A percentile compares a stretch with the other conserved stretches of the same genome.
phyloP scores from a whole-genome alignment of 1,140 invertebrate species.

The Epicauta chinensis region DNA sequence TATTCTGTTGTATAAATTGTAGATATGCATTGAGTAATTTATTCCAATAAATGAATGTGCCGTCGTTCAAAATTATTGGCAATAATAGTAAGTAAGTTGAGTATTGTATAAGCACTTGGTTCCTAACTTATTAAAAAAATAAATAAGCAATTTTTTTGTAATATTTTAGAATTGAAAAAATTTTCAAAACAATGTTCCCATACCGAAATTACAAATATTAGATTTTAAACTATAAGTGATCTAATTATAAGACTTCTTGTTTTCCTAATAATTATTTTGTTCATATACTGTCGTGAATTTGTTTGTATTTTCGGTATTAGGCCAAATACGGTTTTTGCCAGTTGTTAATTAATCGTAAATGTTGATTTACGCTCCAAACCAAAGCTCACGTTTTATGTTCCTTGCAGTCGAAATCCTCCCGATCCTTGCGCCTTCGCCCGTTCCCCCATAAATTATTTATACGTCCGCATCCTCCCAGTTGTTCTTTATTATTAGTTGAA shows the following conservation, averaged over 20 bases:
- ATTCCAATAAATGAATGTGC: slow-evolving; percentile 32
- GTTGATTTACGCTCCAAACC: slow-evolving; percentile 25
- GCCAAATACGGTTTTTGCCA: slow-evolving; percentile 20
- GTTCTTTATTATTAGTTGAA: neutral
- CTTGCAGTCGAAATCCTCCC: slow-evolving; percentile 15
- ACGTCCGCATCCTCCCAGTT: slow-evolving; percentile 1
- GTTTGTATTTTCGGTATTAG: slow-evolving; percentile 23
- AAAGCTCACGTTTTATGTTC: slow-evolving; percentile 19
- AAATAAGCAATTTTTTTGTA: slow-evolving; percentile 25
- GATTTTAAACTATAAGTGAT: neutral
- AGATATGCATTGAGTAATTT: slow-evolving; percentile 35
- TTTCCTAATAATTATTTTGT: slow-evolving; percentile 11
- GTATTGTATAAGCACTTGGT: slow-evolving; percentile 42
- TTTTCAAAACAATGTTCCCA: slow-evolving; percentile 8
- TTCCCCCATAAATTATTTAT: neutral
- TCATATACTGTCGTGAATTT: slow-evolving; percentile 3
- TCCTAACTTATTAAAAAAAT: slow-evolving; percentile 39
- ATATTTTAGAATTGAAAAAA: slow-evolving; percentile 26
- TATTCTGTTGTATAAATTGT: slow-evolving; percentile 41
- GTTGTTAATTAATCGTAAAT: slow-evolving; percentile 14
- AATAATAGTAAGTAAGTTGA: slow-evolving; percentile 36
- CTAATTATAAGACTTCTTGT: slow-evolving; percentile 13
- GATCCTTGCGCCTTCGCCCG: slow-evolving; percentile 6
- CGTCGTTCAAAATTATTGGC: slow-evolving; percentile 26
- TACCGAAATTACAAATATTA: slow-evolving; percentile 23